A percentile compares a stretch with the other conserved stretches of the same genome.
phyloP scores from a whole-genome alignment of 2,797 vertebrate species.

The Microcaecilia unicolor region DNA sequence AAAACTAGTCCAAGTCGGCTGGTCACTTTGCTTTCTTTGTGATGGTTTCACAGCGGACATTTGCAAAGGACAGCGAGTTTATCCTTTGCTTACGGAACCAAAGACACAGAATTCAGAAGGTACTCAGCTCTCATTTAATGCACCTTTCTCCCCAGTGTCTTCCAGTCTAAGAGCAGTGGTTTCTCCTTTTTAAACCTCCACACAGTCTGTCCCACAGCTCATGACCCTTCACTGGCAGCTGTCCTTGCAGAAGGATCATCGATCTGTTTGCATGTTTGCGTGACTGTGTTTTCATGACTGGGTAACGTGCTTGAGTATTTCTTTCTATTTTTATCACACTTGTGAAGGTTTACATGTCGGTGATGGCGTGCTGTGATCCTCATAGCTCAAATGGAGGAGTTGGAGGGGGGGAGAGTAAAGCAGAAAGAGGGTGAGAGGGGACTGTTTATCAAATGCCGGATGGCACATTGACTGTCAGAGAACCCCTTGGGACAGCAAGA shows the following conservation, averaged over 20 bases:
- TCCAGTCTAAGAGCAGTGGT: too few species aligned
- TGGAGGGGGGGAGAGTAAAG: neutral
- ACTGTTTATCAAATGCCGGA: conserved; percentile 2
- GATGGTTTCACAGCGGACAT: too few species aligned
- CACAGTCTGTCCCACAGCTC: neutral
- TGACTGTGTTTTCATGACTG: conserved; percentile 20
- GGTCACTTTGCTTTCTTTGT: too few species aligned
- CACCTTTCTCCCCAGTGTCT: too few species aligned
- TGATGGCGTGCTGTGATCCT: conserved; percentile 4
- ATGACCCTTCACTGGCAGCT: neutral
- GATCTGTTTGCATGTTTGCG: conserved; percentile 34
- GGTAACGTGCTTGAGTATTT: conserved; percentile 12
- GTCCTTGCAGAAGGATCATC: neutral
- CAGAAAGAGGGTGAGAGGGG: neutral
- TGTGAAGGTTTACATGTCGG: conserved; percentile 4
- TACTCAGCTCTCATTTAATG: too few species aligned
- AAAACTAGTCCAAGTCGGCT: too few species aligned
- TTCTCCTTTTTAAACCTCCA: too few species aligned
- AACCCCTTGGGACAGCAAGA: neutral
- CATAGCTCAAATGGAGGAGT: neutral
- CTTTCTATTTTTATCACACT: conserved; percentile 19
- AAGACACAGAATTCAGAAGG: too few species aligned
- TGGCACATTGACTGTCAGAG: neutral
- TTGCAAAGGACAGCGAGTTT: too few species aligned
- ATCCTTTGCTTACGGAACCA: too few species aligned